Evolutionary conservation across 2,888 invertebrate species (phyloP), one percentile per base, ranked within the genome.

Genomic region (Orthonychiurus folsomi): DNA sequence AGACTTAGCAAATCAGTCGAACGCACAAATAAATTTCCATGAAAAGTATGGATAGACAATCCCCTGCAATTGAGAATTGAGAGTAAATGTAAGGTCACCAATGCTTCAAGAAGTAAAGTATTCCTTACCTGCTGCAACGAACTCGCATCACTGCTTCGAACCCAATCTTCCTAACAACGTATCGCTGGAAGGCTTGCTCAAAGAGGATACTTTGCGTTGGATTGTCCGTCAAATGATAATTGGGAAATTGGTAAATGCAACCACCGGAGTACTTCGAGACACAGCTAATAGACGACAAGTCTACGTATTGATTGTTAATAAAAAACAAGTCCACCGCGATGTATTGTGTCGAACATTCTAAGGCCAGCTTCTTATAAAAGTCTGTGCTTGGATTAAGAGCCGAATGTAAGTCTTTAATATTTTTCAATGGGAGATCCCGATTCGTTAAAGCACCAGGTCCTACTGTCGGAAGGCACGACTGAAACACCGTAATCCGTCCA

Each of bases 141-240:
- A 99, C 88, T 73, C 99, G 82, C 93, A 99, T 93, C 24, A 99
- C 99, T 3, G 99, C 93, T 77, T 99, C 99, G 77, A 99, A 96
- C 56, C 99, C 99, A 69, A 99, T 93, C 81, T 97, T 97, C 70
- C 99, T 82, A 0, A 90, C 89, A 62, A 99, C 81, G 80, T 99
- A 99, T 18, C 99, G 81, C 50, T 86, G 83, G 27, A 99, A 80
- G 77, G 86, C 85, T 61, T 85, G 81, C 66, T 86, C 85, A 65
- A 96, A 86, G 62, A 84, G 83, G 61, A 88, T 87, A 5, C 85
- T 84, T 75, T 88, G 84, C 70, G 85, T 81, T 12, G 81, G 78
- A 66, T 89, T 87, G 24, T 84, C 80, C 28, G 84, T 81, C 72
- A 85, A 84, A 80, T 91, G 94, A 75, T 92, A 81, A 58, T 78